Evolutionary conservation across 2,113 vertebrate species (phyloP).

Genomic region (Channa argus): DNA sequence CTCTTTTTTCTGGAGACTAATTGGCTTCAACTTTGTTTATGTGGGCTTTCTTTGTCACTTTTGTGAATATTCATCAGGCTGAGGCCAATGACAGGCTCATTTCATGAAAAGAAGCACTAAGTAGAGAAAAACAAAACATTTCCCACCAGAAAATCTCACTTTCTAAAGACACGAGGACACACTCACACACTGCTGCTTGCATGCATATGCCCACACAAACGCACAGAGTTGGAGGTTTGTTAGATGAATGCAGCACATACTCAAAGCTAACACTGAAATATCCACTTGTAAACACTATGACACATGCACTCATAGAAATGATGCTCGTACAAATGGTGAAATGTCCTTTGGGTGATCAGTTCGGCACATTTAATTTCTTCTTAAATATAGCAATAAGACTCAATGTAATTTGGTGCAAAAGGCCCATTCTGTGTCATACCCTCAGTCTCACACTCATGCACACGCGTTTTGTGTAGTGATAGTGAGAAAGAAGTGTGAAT

Average conservation of each 20-base stretch:
- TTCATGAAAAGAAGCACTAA: slow-evolving; percentile 50
- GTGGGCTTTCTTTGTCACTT: slow-evolving; percentile 62
- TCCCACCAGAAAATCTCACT: slow-evolving; percentile 64
- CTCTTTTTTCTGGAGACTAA: slow-evolving; percentile 46
- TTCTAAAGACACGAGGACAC: slow-evolving; percentile 34
- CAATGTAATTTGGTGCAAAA: slow-evolving; percentile 12
- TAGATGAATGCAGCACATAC: neutral
- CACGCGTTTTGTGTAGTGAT: slow-evolving; percentile 7
- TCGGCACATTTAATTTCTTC: neutral
- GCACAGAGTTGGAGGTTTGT: neutral
- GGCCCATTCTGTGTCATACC: neutral
- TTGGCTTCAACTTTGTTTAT: slow-evolving; percentile 67
- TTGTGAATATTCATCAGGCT: slow-evolving; percentile 77
- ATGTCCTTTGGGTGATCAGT: neutral
- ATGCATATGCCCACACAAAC: slow-evolving; percentile 43
- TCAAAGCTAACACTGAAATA: neutral
- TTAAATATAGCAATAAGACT: slow-evolving; percentile 7
- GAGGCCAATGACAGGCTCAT: slow-evolving; percentile 39
- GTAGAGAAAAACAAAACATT: slow-evolving; percentile 58
- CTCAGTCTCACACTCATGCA: neutral
- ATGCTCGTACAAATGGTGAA: neutral
- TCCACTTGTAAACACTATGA: neutral
- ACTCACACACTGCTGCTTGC: slow-evolving; percentile 8
- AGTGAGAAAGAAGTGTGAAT: slow-evolving; percentile 26
- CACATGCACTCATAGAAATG: neutral